Base-by-base conservation (phyloP, 2,888 invertebrate species). In the Idaea straminata region DNA sequence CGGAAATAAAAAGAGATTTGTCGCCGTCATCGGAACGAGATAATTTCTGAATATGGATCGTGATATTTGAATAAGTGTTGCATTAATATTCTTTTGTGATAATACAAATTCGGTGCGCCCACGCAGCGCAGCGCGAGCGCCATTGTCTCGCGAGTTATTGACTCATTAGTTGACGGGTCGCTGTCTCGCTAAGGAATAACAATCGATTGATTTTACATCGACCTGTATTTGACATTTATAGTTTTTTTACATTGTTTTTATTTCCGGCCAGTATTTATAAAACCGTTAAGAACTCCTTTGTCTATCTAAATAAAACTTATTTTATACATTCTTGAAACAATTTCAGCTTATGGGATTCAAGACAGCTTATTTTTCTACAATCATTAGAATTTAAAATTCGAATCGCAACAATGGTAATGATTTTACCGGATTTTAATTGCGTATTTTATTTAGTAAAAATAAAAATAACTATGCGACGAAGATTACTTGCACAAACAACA, bases 51-150 rank as follows among this genome's bases (percentile, higher is more conserved):
- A 91, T 89, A 89, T 89, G 88, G 87, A 89, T 87, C 87, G 81
- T 77, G 83, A 75, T 90, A 91, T 92, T 91, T 92, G 92, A 92
- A 92, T 92, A 90, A 92, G 89, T 89, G 91, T 88, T 84, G 85
- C 92, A 91, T 92, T 91, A 92, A 91, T 91, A 91, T 91, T 91
- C 92, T 90, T 91, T 90, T 90, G 89, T 89, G 89, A 87, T 91
- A 89, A 91, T 90, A 88, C 87, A 87, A 87, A 86, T 90, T 89
- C 83, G 84, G 83, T 84, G 85, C 91, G 87, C 92, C 92, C 86
- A 91, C 47, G 47, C 47, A 13, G 6, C 25, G 25, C 25, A 25
- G 25, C 25, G 25, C 92, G 83, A 81, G 78, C 83, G 82, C 89
- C 85, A 92, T 92, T 92, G 92, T 92, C 88, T 89, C 82, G 81